A percentile compares a stretch with the other conserved stretches of the same genome.
phyloP scores from a whole-genome alignment of 2,797 vertebrate genomes.

The Odontamblyopus lacepedii region DNA sequence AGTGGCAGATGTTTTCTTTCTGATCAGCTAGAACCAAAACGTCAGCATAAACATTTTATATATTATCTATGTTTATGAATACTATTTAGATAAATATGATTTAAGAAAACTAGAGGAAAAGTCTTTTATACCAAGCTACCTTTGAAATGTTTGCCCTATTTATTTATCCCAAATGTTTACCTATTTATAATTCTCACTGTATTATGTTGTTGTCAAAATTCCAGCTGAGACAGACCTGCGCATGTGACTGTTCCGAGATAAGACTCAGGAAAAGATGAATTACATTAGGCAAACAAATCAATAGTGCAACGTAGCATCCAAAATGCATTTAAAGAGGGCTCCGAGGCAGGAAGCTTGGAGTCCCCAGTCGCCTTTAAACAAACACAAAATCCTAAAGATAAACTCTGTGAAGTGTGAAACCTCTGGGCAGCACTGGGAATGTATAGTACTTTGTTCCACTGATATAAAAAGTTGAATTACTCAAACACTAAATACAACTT shows the following conservation, averaged over 20 bases:
- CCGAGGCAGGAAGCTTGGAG: slow-evolving; percentile 37
- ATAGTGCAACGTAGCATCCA: slow-evolving; percentile 65
- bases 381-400: slow-evolving; percentile 24
- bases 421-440: neutral
- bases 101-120: neutral
- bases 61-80: no score
- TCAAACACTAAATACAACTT: neutral
- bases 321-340: slow-evolving; percentile 58
- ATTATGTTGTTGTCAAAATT: slow-evolving; percentile 11
- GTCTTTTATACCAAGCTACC: neutral
- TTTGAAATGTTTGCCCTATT: neutral
- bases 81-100: neutral
- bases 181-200: slow-evolving; percentile 31
- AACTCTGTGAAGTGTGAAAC: neutral
- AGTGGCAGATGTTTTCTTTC: no score
- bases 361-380: slow-evolving; percentile 39
- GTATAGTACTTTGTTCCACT: neutral
- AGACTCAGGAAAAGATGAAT: slow-evolving; percentile 48
- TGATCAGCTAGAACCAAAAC: no score
- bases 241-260: slow-evolving; percentile 23
- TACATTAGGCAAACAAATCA: slow-evolving; percentile 76
- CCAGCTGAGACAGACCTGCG: slow-evolving; percentile 34
- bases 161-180: neutral
- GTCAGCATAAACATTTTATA: no score
- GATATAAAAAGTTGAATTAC: neutral